Conservation (phyloP, 2,888 invertebrate genomes). For the Pheosia tremula region DNA sequence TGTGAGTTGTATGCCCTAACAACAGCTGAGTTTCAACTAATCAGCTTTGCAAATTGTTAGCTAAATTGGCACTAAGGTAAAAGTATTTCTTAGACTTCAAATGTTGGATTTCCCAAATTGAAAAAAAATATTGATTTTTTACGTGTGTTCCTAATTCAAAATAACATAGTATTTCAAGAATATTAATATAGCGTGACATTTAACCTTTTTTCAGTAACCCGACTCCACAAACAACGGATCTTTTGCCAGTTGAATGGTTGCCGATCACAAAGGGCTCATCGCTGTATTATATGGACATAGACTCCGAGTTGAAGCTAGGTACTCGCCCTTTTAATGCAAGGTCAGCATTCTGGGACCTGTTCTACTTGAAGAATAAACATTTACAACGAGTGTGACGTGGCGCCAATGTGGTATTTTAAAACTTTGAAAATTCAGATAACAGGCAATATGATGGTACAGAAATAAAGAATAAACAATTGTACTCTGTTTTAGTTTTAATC, state of each 20-base stretch:
- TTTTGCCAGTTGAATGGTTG: conserved; percentile 57
- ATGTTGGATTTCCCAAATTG: too few species aligned
- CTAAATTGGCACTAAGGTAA: too few species aligned
- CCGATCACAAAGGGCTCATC: conserved; percentile 40
- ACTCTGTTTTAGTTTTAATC: too few species aligned
- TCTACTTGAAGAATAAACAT: conserved; percentile 42
- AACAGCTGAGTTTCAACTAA: too few species aligned
- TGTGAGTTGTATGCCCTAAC: too few species aligned
- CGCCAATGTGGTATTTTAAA: conserved; percentile 10
- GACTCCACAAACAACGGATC: conserved; percentile 47
- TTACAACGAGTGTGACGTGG: conserved; percentile 18
- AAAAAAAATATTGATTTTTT: too few species aligned
- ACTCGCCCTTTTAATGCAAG: conserved; percentile 45
- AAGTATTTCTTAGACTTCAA: too few species aligned
- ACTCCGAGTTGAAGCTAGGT: conserved; percentile 30
- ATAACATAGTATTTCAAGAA: not conserved
- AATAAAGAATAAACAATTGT: too few species aligned
- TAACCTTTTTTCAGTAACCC: conserved; percentile 50
- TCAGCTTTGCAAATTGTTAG: too few species aligned
- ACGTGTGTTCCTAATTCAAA: too few species aligned
- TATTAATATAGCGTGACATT: not conserved
- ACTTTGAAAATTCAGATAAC: not conserved
- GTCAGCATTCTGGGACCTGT: conserved; percentile 56
- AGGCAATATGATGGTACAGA: too few species aligned
- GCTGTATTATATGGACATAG: conserved; percentile 46